Evolutionary conservation across 37 sponge, comb jelly and placozoan genomes (phyloP).

Genomic region (Chondrilla cf. caribensis): DNA sequence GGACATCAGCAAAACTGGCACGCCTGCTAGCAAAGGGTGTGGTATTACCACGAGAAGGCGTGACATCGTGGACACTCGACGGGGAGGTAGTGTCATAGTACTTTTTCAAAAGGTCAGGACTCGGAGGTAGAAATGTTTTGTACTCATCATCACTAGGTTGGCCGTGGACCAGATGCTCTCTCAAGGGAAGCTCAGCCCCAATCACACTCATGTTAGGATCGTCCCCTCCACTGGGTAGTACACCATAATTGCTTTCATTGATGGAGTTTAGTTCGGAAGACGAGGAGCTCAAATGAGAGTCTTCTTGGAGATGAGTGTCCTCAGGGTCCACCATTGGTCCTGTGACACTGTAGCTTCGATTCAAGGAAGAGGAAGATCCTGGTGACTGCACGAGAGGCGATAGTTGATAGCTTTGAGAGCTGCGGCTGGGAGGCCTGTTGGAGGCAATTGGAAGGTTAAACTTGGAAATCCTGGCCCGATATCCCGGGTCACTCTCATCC

Average conservation of each 20-base stretch:
- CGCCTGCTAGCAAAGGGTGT: not conserved
- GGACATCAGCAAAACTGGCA: not conserved
- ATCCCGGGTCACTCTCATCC: too few relatives aligned
- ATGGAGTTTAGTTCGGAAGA: too few relatives aligned
- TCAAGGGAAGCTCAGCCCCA: constrained; percentile 1
- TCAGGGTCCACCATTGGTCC: too few relatives aligned
- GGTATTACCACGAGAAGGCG: not conserved
- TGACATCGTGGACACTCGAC: too few relatives aligned
- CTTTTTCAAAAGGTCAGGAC: not conserved
- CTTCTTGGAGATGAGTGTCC: too few relatives aligned
- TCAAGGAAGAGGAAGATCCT: not conserved
- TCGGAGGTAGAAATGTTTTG: not conserved
- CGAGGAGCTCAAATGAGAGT: too few relatives aligned
- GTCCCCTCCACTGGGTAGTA: too few relatives aligned
- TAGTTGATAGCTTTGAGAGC: not conserved
- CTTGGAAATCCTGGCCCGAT: too few relatives aligned
- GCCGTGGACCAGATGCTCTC: not conserved
- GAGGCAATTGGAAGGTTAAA: too few relatives aligned
- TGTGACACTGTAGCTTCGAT: not conserved
- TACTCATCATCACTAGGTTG: not conserved
- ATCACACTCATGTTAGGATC: not conserved
- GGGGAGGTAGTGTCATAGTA: not conserved
- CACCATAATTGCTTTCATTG: too few relatives aligned
- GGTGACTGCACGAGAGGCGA: constrained; percentile 8
- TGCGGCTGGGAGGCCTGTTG: too few relatives aligned